These are phyloP conservation scores for Poecile montanus DNA, from an alignment of 2,797 vertebrate species.

Conservation along the genomic window DNA sequence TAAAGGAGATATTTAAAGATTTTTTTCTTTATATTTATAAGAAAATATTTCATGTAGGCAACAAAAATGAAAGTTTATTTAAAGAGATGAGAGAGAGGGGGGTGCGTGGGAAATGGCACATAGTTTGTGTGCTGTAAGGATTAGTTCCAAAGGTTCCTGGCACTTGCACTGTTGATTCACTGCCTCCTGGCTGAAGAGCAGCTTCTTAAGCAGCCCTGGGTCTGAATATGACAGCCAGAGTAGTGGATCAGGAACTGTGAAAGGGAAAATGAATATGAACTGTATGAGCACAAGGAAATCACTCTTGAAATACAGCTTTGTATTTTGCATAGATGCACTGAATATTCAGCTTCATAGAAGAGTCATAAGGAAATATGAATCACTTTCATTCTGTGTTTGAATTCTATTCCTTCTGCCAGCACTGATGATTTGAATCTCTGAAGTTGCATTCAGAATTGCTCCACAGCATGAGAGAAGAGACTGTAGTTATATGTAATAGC, in stretches of 20 bases:
- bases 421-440: conserved; percentile 16
- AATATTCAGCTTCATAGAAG: conserved; percentile 23
- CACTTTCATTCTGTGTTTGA: not conserved
- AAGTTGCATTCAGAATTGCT: conserved; percentile 32
- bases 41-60: not conserved
- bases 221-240: not conserved
- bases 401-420: not conserved
- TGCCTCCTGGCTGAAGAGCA: not conserved
- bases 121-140: not conserved
- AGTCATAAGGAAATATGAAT: conserved; percentile 40
- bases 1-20: not conserved
- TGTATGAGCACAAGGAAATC: not conserved
- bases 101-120: not conserved
- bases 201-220: not conserved
- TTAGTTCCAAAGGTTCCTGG: not conserved
- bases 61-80: not conserved
- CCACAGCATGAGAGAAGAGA: not conserved
- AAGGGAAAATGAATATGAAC: not conserved
- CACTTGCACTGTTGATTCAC: not conserved
- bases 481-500: conserved; percentile 14
- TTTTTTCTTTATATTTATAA: not conserved
- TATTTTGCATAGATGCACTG: conserved; percentile 5
- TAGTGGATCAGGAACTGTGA: not conserved
- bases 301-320: not conserved
- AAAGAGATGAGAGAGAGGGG: not conserved